Conservation (phyloP, 1,140 invertebrate species). For the Anoplophora glabripennis region DNA sequence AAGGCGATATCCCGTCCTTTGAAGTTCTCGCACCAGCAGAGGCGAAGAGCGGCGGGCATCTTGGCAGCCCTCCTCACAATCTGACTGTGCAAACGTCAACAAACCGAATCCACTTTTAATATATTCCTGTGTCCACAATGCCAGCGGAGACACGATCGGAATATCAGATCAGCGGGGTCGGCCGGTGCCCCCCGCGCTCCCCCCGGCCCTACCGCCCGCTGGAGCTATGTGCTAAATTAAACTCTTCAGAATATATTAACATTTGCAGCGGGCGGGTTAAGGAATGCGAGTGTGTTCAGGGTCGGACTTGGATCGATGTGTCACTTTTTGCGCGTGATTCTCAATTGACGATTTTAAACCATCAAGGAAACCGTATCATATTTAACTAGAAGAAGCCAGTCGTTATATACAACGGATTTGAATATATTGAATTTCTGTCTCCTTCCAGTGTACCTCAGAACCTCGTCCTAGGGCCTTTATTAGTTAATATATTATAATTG, state of each 20-base stretch:
- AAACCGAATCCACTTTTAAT: slow-evolving; percentile 47
- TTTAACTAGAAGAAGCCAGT: too few species aligned
- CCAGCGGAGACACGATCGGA: slow-evolving; percentile 44
- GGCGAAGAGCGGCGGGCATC: slow-evolving; percentile 13
- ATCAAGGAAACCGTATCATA: too few species aligned
- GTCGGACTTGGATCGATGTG: too few species aligned
- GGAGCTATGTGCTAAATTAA: slow-evolving; percentile 49
- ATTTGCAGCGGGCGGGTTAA: slow-evolving; percentile 38
- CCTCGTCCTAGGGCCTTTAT: too few species aligned
- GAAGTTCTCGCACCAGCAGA: slow-evolving; percentile 30
- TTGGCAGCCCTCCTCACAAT: slow-evolving; percentile 24
- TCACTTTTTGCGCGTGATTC: too few species aligned
- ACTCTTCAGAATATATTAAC: slow-evolving; percentile 50
- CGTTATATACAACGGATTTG: too few species aligned
- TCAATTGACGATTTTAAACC: too few species aligned
- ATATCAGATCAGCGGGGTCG: slow-evolving; percentile 42
- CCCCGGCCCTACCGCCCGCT: slow-evolving; percentile 30
- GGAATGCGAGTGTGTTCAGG: slow-evolving; percentile 9
- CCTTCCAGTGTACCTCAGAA: too few species aligned
- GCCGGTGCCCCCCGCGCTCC: slow-evolving; percentile 11
- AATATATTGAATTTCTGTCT: too few species aligned
- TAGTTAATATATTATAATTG: too few species aligned
- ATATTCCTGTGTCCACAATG: slow-evolving; percentile 49
- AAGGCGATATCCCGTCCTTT: slow-evolving; percentile 30
- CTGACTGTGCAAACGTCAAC: slow-evolving; percentile 46